Evolutionary conservation across 23 tunicate genomes (phyloP).

Genomic region (Ciona savignyi): DNA sequence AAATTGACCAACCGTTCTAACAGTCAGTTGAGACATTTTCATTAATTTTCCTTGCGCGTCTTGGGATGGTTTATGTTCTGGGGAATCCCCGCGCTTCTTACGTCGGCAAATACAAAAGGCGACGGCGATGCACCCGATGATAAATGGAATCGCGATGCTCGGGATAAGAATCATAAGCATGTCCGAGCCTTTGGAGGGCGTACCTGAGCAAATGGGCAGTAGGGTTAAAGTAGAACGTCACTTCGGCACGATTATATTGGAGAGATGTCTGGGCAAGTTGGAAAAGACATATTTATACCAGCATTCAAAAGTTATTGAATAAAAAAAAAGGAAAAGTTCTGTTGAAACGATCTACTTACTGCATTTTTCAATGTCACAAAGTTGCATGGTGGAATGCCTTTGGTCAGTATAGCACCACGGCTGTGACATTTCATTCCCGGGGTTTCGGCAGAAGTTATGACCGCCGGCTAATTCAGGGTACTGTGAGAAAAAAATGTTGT

Average conservation of each 20-base stretch:
- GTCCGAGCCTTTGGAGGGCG: constrained; percentile 29
- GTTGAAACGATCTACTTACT: constrained; percentile 29
- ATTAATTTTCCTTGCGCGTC: neutral
- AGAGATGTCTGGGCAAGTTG: no score
- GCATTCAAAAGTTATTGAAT: neutral
- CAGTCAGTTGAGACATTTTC: neutral
- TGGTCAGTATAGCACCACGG: constrained; percentile 85
- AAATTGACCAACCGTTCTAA: neutral
- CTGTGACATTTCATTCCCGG: constrained; percentile 28
- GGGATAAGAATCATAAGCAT: constrained; percentile 64
- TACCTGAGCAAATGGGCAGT: neutral
- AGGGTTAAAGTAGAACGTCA: neutral
- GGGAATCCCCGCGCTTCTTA: constrained; percentile 40
- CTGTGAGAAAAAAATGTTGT: no score
- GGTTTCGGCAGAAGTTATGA: constrained; percentile 87
- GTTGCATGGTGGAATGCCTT: constrained; percentile 8
- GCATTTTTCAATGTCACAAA: constrained; percentile 54
- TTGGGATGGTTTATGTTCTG: neutral
- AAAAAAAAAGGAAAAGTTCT: neutral
- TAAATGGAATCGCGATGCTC: constrained; percentile 61
- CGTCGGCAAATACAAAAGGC: constrained; percentile 56
- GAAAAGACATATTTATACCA: no score
- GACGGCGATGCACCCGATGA: constrained; percentile 65
- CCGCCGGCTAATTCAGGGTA: constrained; percentile 80
- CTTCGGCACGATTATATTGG: no score